Conservation (phyloP, 23 tunicate species). For the Clavelina lepadiformis region DNA sequence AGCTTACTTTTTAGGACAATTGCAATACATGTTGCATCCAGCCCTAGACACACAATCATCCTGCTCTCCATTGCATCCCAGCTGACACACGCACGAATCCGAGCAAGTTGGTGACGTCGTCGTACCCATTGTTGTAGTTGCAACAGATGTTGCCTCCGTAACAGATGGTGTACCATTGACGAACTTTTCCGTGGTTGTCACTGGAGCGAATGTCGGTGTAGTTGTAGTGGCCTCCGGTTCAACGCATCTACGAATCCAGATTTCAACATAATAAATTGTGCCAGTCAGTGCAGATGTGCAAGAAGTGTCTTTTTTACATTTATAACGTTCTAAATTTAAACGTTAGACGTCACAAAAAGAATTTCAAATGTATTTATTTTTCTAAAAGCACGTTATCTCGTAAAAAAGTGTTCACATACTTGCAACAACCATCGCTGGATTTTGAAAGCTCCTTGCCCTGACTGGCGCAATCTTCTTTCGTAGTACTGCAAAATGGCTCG, state of each 20-base stretch:
- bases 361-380: too few species aligned
- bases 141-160: too few species aligned
- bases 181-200: conserved; percentile 18
- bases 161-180: too few species aligned
- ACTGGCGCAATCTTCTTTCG: conserved; percentile 42
- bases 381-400: too few species aligned
- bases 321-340: too few species aligned
- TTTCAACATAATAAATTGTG: too few species aligned
- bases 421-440: conserved; percentile 70
- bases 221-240: too few species aligned
- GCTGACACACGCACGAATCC: conserved; percentile 44
- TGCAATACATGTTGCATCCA: conserved; percentile 51
- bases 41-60: conserved; percentile 28
- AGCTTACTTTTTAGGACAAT: conserved; percentile 45
- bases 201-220: conserved; percentile 6
- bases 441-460: conserved; percentile 43
- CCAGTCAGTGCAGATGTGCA: too few species aligned
- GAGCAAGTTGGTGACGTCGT: conserved; percentile 18
- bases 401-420: conserved; percentile 44
- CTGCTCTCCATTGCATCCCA: conserved; percentile 79
- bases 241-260: too few species aligned
- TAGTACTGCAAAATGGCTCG: conserved; percentile 66
- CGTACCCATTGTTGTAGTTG: too few species aligned
- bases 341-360: too few species aligned
- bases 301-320: too few species aligned